Evolutionary conservation across 2,113 vertebrate species (phyloP), one percentile per base, ranked within the genome.

Genomic region (Nothocercus julius): DNA sequence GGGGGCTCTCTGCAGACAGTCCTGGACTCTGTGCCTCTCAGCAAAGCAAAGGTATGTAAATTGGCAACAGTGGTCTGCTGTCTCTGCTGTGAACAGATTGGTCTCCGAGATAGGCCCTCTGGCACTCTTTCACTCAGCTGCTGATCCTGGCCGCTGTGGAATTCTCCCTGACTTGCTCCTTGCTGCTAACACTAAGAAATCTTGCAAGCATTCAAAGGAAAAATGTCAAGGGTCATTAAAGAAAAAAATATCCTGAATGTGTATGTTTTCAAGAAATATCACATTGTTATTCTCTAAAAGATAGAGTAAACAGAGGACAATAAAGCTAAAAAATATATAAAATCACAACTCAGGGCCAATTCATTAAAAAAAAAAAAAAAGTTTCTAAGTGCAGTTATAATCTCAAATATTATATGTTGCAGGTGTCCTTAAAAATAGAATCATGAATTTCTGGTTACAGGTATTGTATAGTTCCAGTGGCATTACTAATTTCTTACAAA

Each of bases 21-120:
- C 82, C 54, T 75, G 11, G 1, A 16, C 47, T 58, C 89, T 27
- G n/a, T 18, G 56, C 36, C 64, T 73, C 90, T 42, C 36, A 56
- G 58, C 53, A 59, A 86, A 81, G 70, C 34, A 75, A 90, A 95
- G 68, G 85, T 81, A 83, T 88, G 79, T 64, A 92, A 67, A 92
- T 92, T 82, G 64, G 58, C 28, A 77, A 73, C 53, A 84, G 47
- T 40, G 82, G 72, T 67, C 91, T 49, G 24, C 61, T 85, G 49
- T 51, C 62, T 77, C 76, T 81, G 51, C 74, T 85, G 64, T 85
- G 64, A 96, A 84, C 44, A 93, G 63, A 77, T 36, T 92, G 85
- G 28, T 62, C 54, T 36, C 25, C 19, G 24, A 58, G 68, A 67
- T 17, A 51, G 63, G 13, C 76, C 68, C 89, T 87, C 61, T 53